Evolutionary conservation across 2,113 vertebrate species (phyloP).

Genomic region (Perca fluviatilis): DNA sequence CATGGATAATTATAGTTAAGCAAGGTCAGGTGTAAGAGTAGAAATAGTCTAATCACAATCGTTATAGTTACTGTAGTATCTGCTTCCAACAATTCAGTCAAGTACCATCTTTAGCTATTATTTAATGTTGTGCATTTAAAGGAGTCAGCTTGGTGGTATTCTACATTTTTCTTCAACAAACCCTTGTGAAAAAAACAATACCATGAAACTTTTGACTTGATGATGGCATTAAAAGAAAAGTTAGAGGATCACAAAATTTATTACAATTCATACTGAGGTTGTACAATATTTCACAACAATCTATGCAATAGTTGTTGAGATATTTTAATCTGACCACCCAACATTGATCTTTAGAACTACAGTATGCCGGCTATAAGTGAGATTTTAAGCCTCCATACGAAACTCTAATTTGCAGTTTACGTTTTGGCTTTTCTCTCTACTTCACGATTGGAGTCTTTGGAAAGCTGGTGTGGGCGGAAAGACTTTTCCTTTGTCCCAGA

Average conservation of each 20-base stretch:
- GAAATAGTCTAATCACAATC: neutral
- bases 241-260: no score
- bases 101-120: neutral
- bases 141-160: neutral
- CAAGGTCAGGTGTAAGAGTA: slow-evolving; percentile 9
- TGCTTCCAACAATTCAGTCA: neutral
- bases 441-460: slow-evolving; percentile 20
- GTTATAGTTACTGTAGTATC: neutral
- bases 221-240: no score
- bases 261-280: no score
- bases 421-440: slow-evolving; percentile 8
- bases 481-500: slow-evolving; percentile 19
- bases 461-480: slow-evolving; percentile 28
- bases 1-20: slow-evolving; percentile 17
- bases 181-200: no score
- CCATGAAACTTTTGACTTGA: no score
- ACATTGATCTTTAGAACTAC: neutral
- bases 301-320: neutral
- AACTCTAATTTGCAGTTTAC: neutral
- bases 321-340: neutral
- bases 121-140: neutral
- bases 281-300: neutral
- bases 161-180: neutral
- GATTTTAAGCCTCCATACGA: neutral
- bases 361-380: neutral